Evolutionary conservation across 2,888 invertebrate species (phyloP), one percentile per base, ranked within the genome.

Genomic region (Hedya salicella): DNA sequence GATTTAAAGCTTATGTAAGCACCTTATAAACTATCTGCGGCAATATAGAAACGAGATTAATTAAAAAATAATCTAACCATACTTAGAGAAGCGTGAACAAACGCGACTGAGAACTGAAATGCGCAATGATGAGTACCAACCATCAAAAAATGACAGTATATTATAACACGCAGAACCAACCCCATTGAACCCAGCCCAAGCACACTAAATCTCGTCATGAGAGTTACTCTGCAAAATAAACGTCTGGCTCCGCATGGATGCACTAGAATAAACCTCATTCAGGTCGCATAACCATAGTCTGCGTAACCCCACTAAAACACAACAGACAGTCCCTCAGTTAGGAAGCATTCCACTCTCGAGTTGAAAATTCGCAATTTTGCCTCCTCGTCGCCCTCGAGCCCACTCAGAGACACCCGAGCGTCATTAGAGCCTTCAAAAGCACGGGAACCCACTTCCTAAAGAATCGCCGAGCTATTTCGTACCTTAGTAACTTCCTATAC

Each of bases 351-450:
- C 17, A 4, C 54, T n/a, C 66, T 61, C 46, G 30, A 42, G 53
- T 19, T 66, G 48, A 54, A 66, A 66, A 60, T 61, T 61, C 66
- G 66, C 66, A 61, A 66, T 61, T 60, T 60, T 40, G 30, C 66
- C 48, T 42, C 32, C 66, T 54, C 53, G 53, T 42, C 65, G 25
- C 59, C 48, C 54, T 60, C 66, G 14, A 61, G 61, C 40, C 53
- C 65, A 49, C 66, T 66, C 49, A 49, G 52, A 48, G 57, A 61
- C 60, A 66, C 60, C 60, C 66, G 54, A 61, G 66, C 60, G 32
- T 66, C 66, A 66, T 66, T 66, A 66, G 66, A 52, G 48, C 54
- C 48, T 61, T 54, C 54, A 54, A 49, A 39, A 54, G 40, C 59
- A 36, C 46, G 19, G 32, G 14, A 60, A 21, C 50, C 39, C 16